Conservation (phyloP, 2,888 invertebrate species). For the Barypeithes pellucidus region DNA sequence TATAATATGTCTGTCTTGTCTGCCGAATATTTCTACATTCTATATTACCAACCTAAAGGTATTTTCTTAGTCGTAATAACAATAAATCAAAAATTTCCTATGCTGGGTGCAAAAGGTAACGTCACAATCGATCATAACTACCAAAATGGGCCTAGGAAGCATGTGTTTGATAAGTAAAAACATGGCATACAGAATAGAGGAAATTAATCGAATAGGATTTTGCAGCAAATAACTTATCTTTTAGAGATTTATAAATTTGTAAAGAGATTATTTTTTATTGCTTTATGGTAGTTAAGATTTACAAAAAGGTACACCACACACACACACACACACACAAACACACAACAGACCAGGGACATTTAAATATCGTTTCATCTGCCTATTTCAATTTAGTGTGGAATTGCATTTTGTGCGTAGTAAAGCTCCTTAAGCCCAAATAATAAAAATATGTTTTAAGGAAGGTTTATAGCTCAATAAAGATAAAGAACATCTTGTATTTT, state of each 20-base stretch:
- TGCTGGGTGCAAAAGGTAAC: slow-evolving; percentile 2
- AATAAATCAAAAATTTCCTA: slow-evolving; percentile 24
- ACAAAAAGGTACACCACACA: too few relatives aligned
- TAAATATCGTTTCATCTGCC: too few relatives aligned
- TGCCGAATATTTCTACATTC: background rate
- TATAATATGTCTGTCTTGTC: too few relatives aligned
- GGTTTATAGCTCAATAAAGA: slow-evolving; percentile 25
- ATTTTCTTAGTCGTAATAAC: background rate
- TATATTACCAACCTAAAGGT: background rate
- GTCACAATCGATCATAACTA: slow-evolving; percentile 20
- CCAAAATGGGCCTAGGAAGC: background rate
- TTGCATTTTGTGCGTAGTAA: background rate
- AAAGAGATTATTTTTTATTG: too few relatives aligned
- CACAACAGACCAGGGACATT: too few relatives aligned
- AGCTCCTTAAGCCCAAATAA: slow-evolving; percentile 36
- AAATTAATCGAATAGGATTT: slow-evolving; percentile 1
- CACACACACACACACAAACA: too few relatives aligned
- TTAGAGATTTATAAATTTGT: background rate
- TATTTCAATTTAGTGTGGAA: too few relatives aligned
- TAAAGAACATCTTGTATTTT: slow-evolving; percentile 33
- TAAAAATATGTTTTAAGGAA: slow-evolving; percentile 34
- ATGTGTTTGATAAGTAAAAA: slow-evolving; percentile 25
- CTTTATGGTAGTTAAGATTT: too few relatives aligned
- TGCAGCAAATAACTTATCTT: background rate
- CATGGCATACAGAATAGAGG: slow-evolving; percentile 6